Evolutionary conservation across 2,888 invertebrate species (phyloP).

Genomic region (Nomada fucata): DNA sequence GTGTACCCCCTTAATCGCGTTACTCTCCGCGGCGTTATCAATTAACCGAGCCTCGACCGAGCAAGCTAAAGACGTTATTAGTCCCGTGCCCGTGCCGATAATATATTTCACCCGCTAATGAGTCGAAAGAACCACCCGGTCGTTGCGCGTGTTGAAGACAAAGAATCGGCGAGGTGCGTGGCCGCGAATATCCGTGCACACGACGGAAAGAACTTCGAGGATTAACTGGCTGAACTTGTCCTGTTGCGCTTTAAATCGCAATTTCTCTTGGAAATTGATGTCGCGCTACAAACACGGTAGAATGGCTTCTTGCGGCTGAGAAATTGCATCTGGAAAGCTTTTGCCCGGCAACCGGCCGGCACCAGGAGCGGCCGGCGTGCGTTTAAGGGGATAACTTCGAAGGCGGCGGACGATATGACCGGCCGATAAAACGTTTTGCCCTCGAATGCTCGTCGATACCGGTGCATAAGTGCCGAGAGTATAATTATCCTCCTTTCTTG

Average conservation of each 20-base stretch:
- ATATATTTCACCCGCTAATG: slow-evolving; percentile 57
- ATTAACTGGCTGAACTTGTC: slow-evolving; percentile 18
- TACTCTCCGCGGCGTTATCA: slow-evolving; percentile 49
- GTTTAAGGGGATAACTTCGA: slow-evolving; percentile 37
- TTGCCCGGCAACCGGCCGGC: slow-evolving; percentile 37
- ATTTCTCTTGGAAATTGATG: slow-evolving; percentile 33
- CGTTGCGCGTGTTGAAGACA: slow-evolving; percentile 22
- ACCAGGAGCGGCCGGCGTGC: slow-evolving; percentile 39
- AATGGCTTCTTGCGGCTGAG: slow-evolving; percentile 37
- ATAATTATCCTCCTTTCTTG: slow-evolving; percentile 62
- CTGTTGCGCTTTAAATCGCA: slow-evolving; percentile 22
- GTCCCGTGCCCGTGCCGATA: slow-evolving; percentile 38
- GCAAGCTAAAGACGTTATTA: slow-evolving; percentile 56
- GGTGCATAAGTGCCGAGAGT: slow-evolving; percentile 45
- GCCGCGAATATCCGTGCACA: slow-evolving; percentile 31
- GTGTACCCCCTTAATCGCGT: slow-evolving; percentile 43
- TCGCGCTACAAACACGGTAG: background rate
- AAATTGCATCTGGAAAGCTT: slow-evolving; percentile 46
- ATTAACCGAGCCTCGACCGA: slow-evolving; percentile 36
- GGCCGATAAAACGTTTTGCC: slow-evolving; percentile 68
- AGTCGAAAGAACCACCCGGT: slow-evolving; percentile 37
- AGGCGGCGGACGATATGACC: slow-evolving; percentile 40
- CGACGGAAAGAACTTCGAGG: slow-evolving; percentile 27
- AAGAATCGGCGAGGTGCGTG: slow-evolving; percentile 29
- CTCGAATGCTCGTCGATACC: slow-evolving; percentile 40